These are phyloP conservation scores for Serranus cabrilla DNA, from an alignment of 2,797 vertebrate genomes.

Conservation along the genomic window DNA sequence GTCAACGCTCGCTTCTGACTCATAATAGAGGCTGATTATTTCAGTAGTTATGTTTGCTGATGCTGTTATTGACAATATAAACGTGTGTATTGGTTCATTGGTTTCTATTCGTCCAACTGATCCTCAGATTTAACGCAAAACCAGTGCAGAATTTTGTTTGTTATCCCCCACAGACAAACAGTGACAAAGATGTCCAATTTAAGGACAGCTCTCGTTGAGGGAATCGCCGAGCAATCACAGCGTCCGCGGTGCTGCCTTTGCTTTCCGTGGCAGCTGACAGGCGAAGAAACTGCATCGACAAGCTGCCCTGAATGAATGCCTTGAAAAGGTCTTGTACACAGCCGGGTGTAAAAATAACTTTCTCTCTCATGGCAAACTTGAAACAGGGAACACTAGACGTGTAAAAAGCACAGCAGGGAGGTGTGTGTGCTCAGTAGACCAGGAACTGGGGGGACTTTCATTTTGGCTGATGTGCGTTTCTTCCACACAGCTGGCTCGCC, in stretches of 20 bases:
- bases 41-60: not conserved
- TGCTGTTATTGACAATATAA: not conserved
- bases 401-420: constrained; percentile 45
- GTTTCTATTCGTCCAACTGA: constrained; percentile 9
- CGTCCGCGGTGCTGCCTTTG: constrained; percentile 55
- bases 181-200: constrained; percentile 68
- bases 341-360: constrained; percentile 70
- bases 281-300: constrained; percentile 51
- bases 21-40: constrained; percentile 2
- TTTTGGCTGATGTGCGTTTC: constrained; percentile 30
- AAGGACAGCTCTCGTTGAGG: constrained; percentile 59
- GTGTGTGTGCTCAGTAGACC: constrained; percentile 35
- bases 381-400: constrained; percentile 62
- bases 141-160: constrained; percentile 24
- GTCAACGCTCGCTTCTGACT: not conserved
- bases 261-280: constrained; percentile 69
- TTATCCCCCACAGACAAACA: constrained; percentile 22
- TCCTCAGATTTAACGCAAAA: constrained; percentile 31
- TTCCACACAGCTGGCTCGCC: constrained; percentile 54
- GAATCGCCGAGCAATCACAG: constrained; percentile 42
- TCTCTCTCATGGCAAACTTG: constrained; percentile 67
- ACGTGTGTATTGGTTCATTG: not conserved
- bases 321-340: constrained; percentile 68
- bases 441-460: constrained; percentile 41
- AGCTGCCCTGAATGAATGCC: constrained; percentile 60